Evolutionary conservation across 92 coral and sea anemone genomes (phyloP).

Genomic region (Heteractis magnifica): DNA sequence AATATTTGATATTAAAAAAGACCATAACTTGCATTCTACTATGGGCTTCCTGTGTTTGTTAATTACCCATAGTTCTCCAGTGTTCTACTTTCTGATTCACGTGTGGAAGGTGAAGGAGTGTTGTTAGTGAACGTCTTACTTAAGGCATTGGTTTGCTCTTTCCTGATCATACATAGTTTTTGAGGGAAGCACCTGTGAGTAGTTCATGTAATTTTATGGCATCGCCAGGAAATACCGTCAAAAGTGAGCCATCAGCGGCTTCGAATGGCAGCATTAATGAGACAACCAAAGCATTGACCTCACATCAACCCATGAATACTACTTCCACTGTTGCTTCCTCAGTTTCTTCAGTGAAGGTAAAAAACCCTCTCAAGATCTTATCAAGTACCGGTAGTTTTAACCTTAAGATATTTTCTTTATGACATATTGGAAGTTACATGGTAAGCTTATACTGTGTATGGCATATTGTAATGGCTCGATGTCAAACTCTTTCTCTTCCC

Average conservation of each 20-base stretch:
- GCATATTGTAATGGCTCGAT: background rate
- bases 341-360: constrained; percentile 27
- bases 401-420: no score
- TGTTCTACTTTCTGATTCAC: constrained; percentile 1
- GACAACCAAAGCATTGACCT: constrained; percentile 4
- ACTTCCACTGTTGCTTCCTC: constrained; percentile 12
- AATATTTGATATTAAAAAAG: no score
- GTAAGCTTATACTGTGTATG: background rate
- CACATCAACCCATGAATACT: constrained; percentile 4
- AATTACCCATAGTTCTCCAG: no score
- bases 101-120: constrained; percentile 20
- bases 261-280: constrained; percentile 20
- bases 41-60: no score
- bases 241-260: constrained; percentile 26
- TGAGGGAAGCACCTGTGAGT: background rate
- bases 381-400: no score
- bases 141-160: background rate
- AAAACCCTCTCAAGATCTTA: no score
- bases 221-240: constrained; percentile 34
- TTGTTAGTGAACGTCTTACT: background rate
- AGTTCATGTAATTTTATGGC: constrained; percentile 11
- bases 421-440: background rate
- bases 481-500: background rate
- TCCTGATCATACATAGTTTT: background rate
- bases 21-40: no score